Evolutionary conservation across 2,888 invertebrate species (phyloP).

Genomic region (Oxyteleia sp.): DNA sequence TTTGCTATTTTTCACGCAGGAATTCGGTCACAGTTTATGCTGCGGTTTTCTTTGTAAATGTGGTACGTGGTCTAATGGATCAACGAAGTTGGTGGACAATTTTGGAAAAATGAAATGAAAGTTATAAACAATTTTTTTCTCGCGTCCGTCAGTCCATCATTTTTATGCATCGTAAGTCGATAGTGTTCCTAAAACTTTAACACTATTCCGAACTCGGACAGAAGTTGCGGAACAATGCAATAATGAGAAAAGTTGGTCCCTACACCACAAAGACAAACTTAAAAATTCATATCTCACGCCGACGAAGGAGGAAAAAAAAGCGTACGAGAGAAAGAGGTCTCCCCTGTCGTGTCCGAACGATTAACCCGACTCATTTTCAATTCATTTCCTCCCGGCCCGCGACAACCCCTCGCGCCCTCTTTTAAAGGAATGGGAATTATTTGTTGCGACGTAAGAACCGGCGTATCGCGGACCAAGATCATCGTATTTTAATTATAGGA

Average conservation of each 20-base stretch:
- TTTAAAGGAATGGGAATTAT: conserved; percentile 8
- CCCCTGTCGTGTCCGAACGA: conserved; percentile 35
- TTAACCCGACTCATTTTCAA: conserved; percentile 46
- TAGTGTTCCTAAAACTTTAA: conserved; percentile 55
- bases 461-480: conserved; percentile 32
- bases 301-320: not conserved
- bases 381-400: conserved; percentile 17
- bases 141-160: conserved; percentile 15
- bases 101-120: too few relatives aligned
- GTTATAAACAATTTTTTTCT: conserved; percentile 37
- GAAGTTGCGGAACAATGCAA: conserved; percentile 66
- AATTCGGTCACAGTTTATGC: not conserved
- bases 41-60: not conserved
- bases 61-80: not conserved
- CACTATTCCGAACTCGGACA: conserved; percentile 51
- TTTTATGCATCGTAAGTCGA: conserved; percentile 47
- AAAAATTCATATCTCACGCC: conserved; percentile 58
- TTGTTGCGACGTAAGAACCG: conserved; percentile 13
- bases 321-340: too few relatives aligned
- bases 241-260: conserved; percentile 66
- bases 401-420: conserved; percentile 1
- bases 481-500: conserved; percentile 57
- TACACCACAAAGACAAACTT: conserved; percentile 54
- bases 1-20: too few relatives aligned
- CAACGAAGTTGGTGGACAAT: too few relatives aligned